These are phyloP conservation scores for Hesperia comma DNA, from an alignment of 2,888 invertebrate species.

Conservation along the genomic window DNA sequence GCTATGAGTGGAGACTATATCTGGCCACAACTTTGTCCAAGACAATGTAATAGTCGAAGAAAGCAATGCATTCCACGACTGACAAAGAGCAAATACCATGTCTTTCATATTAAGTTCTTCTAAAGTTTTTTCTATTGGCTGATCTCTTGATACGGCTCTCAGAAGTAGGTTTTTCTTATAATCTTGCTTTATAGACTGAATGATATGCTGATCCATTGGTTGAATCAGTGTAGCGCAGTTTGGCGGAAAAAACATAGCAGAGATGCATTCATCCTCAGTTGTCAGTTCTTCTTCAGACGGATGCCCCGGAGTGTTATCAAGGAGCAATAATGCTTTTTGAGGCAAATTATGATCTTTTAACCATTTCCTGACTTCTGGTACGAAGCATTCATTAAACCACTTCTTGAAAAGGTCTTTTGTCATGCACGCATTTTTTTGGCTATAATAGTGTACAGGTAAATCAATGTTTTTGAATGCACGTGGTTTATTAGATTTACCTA, in stretches of 20 bases:
- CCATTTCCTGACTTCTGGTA: too few relatives aligned
- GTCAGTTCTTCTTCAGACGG: too few relatives aligned
- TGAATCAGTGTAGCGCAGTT: constrained; percentile 51
- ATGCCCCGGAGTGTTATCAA: too few relatives aligned
- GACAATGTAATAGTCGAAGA: constrained; percentile 50
- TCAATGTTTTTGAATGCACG: constrained; percentile 46
- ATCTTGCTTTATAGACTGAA: too few relatives aligned
- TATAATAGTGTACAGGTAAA: constrained; percentile 48
- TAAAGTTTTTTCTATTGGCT: too few relatives aligned
- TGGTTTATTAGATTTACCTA: constrained; percentile 50
- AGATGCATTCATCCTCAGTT: constrained; percentile 48
- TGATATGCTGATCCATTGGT: constrained; percentile 47
- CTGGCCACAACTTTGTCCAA: constrained; percentile 49
- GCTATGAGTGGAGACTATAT: too few relatives aligned
- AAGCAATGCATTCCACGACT: constrained; percentile 48
- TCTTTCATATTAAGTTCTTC: constrained; percentile 34
- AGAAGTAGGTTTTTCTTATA: too few relatives aligned
- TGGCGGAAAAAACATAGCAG: constrained; percentile 51
- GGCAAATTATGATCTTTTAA: too few relatives aligned
- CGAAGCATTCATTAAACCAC: constrained; percentile 45
- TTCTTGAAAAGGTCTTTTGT: constrained; percentile 50
- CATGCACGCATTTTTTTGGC: constrained; percentile 47
- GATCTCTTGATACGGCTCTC: too few relatives aligned
- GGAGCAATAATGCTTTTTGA: too few relatives aligned
- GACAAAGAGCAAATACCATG: constrained; percentile 46